Evolutionary conservation across 2,888 invertebrate species (phyloP), one percentile per base, ranked within the genome.

Genomic region (Pedicia rivosa): DNA sequence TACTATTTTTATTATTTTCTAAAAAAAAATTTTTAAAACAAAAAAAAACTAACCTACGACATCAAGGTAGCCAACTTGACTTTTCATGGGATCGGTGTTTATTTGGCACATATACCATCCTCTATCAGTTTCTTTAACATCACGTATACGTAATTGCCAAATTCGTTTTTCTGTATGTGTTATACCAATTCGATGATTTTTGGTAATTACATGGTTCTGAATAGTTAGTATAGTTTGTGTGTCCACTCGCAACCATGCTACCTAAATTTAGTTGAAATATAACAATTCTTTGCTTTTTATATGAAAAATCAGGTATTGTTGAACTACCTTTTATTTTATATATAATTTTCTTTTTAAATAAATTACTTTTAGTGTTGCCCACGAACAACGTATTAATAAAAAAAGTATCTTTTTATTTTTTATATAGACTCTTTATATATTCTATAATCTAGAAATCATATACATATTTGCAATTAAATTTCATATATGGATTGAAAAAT

Each of bases 31-130:
- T 9, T 17, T 13, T 24, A 13, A 13, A 20, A 15, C 17, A 16
- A 14, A 17, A 27, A n/a, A 19, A 31, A 31, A 64, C 75, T 71
- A 55, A 83, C 86, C 82, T 24, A 87, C 86, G 40, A 90, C 84
- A 54, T 87, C 79, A 42, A 90, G 63, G 55, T 81, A 84, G 27
- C 87, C 86, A 42, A 80, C 72, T 62, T 88, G 87, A 53, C 81
- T 83, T 54, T 86, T 86, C 88, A 90, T 88, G 0, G 90, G 90
- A 55, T 86, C 84, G 0, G 87, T 88, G 58, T 88, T 88, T 46
- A 88, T 86, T 67, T 88, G 87, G 45, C 88, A 90, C 87, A 87
- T 87, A 64, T 88, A 90, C 77, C 82, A 86, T 36, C 88, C 84
- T 46, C 78, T 73, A 62, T 90, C 90, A 0, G 78, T 72, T 55